Base-by-base conservation (phyloP, 1,140 invertebrate species). In the Trichonephila clavipes region DNA sequence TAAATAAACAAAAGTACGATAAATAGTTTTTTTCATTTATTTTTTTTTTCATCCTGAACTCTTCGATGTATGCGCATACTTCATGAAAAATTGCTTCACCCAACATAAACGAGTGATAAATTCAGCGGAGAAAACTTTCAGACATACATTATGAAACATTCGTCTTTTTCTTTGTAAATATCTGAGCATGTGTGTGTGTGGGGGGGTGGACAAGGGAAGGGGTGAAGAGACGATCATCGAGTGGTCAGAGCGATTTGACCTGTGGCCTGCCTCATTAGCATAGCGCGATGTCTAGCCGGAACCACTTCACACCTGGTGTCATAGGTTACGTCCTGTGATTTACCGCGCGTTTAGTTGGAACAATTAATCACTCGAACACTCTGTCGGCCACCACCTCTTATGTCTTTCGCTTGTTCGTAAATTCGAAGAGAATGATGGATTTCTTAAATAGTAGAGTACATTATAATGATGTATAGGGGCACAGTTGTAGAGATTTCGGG, bases 331-430 rank as follows among this genome's bases (percentile, higher is more conserved):
- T 72, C 64, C 88, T 40, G 51, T 89, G 88, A 89, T 89, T 89
- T 89, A 89, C 88, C 64, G 66, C 88, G 64, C 58, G 69, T 66
- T 89, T 89, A 58, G 64, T 51, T 72, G 64, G 40, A 40, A 89
- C 69, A 89, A 89, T 89, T 89, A 89, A 89, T 89, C 88, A 89
- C 64, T 66, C 28, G 51, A 72, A 72, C 88, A 72, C 87, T 89
- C 10, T 89, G 51, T 51, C 40, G 44, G 83, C 40, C 24, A 19
- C 44, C 24, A 19, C 59, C 19, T 61, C 18, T 62, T 10, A n/a
- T 18, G 19, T 6, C 64, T 66, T 19, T n/a, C 34, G 34, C 34
- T 34, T 34, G 34, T 34, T 34, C 34, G 34, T 1, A 34, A 34
- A 34, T 34, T 2, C 64, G 64, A 14, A n/a, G 64, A 66, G 64